Conservation (phyloP, 2,888 invertebrate species). For the Trilocha varians region DNA sequence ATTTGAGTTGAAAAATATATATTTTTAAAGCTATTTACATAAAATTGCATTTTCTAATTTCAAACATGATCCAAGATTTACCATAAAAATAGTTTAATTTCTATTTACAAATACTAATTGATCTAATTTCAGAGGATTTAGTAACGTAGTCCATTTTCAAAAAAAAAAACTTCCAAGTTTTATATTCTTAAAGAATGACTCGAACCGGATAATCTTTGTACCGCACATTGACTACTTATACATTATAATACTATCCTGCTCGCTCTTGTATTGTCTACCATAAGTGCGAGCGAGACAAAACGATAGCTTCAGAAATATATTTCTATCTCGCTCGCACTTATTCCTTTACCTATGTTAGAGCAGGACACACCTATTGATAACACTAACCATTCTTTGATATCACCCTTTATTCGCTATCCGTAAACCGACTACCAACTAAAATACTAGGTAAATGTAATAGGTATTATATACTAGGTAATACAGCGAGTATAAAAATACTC, state of each 20-base stretch:
- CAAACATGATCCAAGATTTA: no score
- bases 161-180: no score
- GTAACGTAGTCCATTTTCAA: no score
- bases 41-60: no score
- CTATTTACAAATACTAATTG: no score
- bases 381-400: constrained; percentile 13
- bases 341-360: neutral
- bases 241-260: neutral
- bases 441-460: neutral
- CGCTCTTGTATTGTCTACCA: neutral
- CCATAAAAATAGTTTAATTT: no score
- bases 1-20: no score
- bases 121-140: no score
- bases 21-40: no score
- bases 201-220: constrained; percentile 9
- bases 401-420: constrained; percentile 4
- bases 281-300: neutral
- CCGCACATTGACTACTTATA: neutral
- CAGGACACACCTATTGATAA: neutral
- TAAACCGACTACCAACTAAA: neutral
- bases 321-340: neutral
- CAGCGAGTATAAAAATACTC: no score
- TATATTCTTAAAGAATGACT: no score
- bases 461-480: neutral
- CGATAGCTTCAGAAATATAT: neutral